A percentile compares a stretch with the other conserved stretches of the same genome.
Evolutionary conservation across 1,140 invertebrate species (phyloP).

Genomic region (Drosophila baimaii): DNA sequence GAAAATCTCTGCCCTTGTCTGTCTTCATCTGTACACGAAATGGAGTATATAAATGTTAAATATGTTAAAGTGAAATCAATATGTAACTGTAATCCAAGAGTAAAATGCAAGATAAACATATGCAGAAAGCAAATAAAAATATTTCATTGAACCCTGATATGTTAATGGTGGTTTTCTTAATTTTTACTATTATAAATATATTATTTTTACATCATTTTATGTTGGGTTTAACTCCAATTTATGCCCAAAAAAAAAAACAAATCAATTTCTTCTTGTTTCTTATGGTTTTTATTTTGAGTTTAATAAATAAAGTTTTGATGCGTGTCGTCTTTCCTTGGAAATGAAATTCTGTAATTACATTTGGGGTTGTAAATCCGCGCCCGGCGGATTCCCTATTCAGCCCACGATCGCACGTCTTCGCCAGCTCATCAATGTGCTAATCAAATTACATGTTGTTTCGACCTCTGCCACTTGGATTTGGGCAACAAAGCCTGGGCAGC

Average conservation of each 20-base stretch:
- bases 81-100: slow-evolving; percentile 59
- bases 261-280: not conserved
- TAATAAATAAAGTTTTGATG: slow-evolving; percentile 32
- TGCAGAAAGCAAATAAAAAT: slow-evolving; percentile 63
- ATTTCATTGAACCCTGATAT: slow-evolving; percentile 75
- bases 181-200: not conserved
- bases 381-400: slow-evolving; percentile 15
- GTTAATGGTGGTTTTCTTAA: not conserved
- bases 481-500: slow-evolving; percentile 65
- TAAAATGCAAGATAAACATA: slow-evolving; percentile 53
- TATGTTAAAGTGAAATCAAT: slow-evolving; percentile 57
- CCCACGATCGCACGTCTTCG: slow-evolving; percentile 35
- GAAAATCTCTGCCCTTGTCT: slow-evolving; percentile 7
- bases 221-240: not conserved
- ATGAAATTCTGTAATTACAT: slow-evolving; percentile 37
- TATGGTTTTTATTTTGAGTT: slow-evolving; percentile 7
- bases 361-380: not conserved
- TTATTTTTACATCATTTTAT: not conserved
- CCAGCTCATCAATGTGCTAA: slow-evolving; percentile 59
- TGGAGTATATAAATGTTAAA: slow-evolving; percentile 72
- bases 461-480: slow-evolving; percentile 56
- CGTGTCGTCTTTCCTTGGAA: slow-evolving; percentile 4
- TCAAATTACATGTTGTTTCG: slow-evolving; percentile 53
- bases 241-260: not conserved
- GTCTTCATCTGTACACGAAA: slow-evolving; percentile 30